Percentiles rank a stretch among this genome's conserved stretches.
phyloP scores from a whole-genome alignment of 1,140 invertebrate species.

The Saccostrea cuccullata region DNA sequence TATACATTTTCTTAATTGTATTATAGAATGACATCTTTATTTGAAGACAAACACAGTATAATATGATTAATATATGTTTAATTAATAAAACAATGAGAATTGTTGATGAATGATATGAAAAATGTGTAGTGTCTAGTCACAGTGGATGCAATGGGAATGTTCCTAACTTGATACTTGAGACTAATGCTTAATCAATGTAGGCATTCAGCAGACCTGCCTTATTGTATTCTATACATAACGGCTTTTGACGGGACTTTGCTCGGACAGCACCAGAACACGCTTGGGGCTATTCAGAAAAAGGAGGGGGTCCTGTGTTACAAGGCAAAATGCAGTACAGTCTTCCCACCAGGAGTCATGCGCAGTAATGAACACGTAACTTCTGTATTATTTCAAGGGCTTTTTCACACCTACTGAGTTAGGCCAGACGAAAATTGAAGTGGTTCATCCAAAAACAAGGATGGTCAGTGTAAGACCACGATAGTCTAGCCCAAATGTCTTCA shows the following conservation, averaged over 20 bases:
- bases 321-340: constrained; percentile 53
- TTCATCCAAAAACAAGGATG: constrained; percentile 49
- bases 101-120: too few species aligned
- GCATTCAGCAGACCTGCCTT: constrained; percentile 37
- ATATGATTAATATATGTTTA: too few species aligned
- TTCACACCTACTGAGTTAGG: constrained; percentile 22
- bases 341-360: constrained; percentile 54
- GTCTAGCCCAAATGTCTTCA: constrained; percentile 43
- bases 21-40: too few species aligned
- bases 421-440: constrained; percentile 35
- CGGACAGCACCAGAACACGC: constrained; percentile 48
- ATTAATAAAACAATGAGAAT: too few species aligned
- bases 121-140: background rate
- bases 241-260: background rate
- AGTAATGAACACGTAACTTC: constrained; percentile 34
- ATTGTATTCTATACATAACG: constrained; percentile 47
- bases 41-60: too few species aligned
- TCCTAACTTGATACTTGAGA: constrained; percentile 1
- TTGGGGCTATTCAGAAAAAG: constrained; percentile 44
- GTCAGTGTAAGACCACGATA: constrained; percentile 43
- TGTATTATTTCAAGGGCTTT: constrained; percentile 39
- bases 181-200: background rate
- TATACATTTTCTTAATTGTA: too few species aligned
- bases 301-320: constrained; percentile 31
- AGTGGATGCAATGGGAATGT: constrained; percentile 1